Evolutionary conservation across 1,140 invertebrate genomes (phyloP).

Genomic region (Trissolcus basalis): DNA sequence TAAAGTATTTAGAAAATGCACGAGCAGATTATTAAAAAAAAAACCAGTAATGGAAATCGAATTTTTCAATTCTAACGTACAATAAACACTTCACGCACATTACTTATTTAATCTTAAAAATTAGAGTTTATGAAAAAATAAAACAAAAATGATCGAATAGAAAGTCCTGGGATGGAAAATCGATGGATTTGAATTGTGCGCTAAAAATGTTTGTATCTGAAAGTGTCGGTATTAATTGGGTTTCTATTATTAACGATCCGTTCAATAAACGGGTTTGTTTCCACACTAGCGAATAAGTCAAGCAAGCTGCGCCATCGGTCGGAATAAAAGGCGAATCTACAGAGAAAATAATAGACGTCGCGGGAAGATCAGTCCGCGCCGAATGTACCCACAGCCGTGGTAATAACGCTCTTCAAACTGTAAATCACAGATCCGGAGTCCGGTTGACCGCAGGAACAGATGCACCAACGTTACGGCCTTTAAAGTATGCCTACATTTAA

Average conservation of each 20-base stretch:
- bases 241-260: not conserved
- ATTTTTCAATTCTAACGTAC: too few relatives aligned
- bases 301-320: slow-evolving; percentile 55
- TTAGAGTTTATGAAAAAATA: too few relatives aligned
- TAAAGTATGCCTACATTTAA: too few relatives aligned
- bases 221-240: not conserved
- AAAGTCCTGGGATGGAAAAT: too few relatives aligned
- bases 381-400: slow-evolving; percentile 58
- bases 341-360: slow-evolving; percentile 29
- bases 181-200: not conserved
- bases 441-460: slow-evolving; percentile 49
- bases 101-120: too few relatives aligned
- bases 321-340: slow-evolving; percentile 20
- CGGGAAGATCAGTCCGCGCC: slow-evolving; percentile 27
- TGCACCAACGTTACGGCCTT: not conserved
- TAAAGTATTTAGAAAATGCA: not conserved
- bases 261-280: slow-evolving; percentile 50
- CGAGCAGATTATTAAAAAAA: too few relatives aligned
- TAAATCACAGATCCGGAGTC: slow-evolving; percentile 16
- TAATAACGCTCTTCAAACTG: slow-evolving; percentile 2
- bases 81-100: too few relatives aligned
- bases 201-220: not conserved
- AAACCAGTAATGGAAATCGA: too few relatives aligned
- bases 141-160: too few relatives aligned
- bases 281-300: slow-evolving; percentile 21